Conservation (phyloP, 2,113 vertebrate genomes). For the Rhinichthys klamathensis region DNA sequence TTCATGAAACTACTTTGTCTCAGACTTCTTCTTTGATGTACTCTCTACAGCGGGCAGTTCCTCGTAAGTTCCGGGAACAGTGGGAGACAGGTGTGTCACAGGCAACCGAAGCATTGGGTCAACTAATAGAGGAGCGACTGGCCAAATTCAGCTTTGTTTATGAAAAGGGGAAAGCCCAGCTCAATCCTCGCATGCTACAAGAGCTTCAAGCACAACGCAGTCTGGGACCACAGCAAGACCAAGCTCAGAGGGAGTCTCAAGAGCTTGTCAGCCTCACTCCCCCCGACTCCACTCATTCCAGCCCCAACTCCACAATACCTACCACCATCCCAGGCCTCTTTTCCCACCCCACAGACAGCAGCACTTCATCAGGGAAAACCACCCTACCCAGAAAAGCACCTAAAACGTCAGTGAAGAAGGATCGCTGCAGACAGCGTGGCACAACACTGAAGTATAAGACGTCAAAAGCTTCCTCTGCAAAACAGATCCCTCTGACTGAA, state of each 20-base stretch:
- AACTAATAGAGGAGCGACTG: conserved; percentile 83
- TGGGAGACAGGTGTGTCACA: conserved; percentile 91
- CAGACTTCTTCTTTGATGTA: conserved; percentile 71
- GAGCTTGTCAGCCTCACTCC: conserved; percentile 56
- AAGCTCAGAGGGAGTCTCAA: conserved; percentile 12
- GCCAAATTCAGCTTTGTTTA: conserved; percentile 89
- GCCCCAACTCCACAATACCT: conserved; percentile 15
- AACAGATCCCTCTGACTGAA: conserved; percentile 45
- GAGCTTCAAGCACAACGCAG: conserved; percentile 67
- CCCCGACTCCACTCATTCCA: conserved; percentile 27
- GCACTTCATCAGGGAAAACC: conserved; percentile 63
- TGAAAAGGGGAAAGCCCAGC: conserved; percentile 81
- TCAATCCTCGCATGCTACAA: conserved; percentile 83
- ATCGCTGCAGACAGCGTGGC: conserved; percentile 5
- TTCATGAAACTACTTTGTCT: background rate
- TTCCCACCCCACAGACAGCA: conserved; percentile 55
- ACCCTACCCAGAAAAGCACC: conserved; percentile 48
- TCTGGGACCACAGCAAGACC: conserved; percentile 13
- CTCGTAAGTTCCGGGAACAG: conserved; percentile 86
- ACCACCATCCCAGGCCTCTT: conserved; percentile 3
- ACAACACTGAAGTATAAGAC: conserved; percentile 12
- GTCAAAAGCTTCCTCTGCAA: conserved; percentile 33
- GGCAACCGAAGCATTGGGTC: conserved; percentile 83
- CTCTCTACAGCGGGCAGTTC: conserved; percentile 69
- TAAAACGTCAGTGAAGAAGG: conserved; percentile 30